Evolutionary conservation across 2,797 vertebrate genomes (phyloP).

Genomic region (Poecilia wingei): DNA sequence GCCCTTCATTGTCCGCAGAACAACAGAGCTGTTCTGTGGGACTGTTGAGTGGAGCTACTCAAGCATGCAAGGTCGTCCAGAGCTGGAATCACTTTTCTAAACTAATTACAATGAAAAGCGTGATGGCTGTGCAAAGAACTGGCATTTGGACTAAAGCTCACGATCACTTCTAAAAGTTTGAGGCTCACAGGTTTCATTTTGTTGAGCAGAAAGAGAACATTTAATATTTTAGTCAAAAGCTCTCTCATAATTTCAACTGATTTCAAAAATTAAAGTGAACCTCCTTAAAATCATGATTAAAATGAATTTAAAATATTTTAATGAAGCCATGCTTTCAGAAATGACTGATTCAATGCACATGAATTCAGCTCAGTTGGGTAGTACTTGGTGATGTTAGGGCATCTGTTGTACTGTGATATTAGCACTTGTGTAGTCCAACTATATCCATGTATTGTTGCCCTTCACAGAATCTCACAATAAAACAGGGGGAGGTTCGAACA

Average conservation of each 20-base stretch:
- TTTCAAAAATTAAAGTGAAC: background rate
- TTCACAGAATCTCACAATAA: background rate
- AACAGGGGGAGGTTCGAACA: background rate
- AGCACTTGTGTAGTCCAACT: background rate
- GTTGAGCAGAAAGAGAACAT: constrained; percentile 1
- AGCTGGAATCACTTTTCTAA: constrained; percentile 50
- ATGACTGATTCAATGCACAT: background rate
- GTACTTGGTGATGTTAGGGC: background rate
- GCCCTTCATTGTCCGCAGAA: constrained; percentile 48
- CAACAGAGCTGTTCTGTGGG: constrained; percentile 20
- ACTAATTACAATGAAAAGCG: constrained; percentile 60
- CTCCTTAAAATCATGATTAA: background rate
- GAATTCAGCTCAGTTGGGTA: background rate
- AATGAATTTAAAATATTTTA: background rate
- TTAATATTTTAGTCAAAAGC: background rate
- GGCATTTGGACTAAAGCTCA: constrained; percentile 5
- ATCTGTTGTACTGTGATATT: background rate
- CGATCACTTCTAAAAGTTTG: constrained; percentile 12
- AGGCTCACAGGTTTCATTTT: background rate
- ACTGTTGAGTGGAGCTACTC: constrained; percentile 59
- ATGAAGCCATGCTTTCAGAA: background rate
- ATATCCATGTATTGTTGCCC: background rate
- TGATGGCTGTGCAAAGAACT: constrained; percentile 44
- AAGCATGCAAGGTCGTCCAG: constrained; percentile 42
- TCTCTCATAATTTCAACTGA: background rate